Conservation (phyloP, 1,140 invertebrate genomes). For the Philotrypesis tridentata region DNA sequence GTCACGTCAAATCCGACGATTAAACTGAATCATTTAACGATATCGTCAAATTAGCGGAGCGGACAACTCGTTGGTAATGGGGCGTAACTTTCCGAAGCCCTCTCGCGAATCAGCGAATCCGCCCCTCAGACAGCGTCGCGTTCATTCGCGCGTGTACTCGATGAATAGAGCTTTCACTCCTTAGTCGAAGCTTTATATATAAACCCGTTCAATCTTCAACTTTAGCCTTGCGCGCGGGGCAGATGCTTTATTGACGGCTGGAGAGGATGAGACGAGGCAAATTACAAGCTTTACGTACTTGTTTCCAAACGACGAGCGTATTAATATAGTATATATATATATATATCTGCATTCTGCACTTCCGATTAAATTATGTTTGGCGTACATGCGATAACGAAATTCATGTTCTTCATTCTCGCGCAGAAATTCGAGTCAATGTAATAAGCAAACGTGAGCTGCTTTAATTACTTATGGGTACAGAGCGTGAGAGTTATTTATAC, state of each 20-base stretch:
- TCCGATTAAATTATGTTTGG: neutral
- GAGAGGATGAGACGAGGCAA: too few species aligned
- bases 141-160: neutral
- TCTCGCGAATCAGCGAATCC: constrained; percentile 5
- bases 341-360: too few species aligned
- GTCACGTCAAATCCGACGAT: constrained; percentile 1
- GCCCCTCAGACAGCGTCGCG: neutral
- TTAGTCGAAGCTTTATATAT: neutral
- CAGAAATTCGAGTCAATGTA: neutral
- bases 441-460: neutral
- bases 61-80: neutral
- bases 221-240: too few species aligned
- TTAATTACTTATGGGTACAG: neutral
- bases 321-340: too few species aligned
- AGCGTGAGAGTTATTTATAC: neutral
- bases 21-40: constrained; percentile 18
- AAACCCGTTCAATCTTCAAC: neutral
- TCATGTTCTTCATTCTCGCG: neutral
- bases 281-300: too few species aligned
- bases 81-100: constrained; percentile 5
- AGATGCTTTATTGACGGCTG: too few species aligned
- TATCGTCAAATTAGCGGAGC: constrained; percentile 9
- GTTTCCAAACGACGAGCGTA: too few species aligned
- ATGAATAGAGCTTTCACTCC: neutral
- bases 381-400: neutral